Base-by-base conservation (phyloP, 2,888 invertebrate species). In the Drosophila pegasa region DNA sequence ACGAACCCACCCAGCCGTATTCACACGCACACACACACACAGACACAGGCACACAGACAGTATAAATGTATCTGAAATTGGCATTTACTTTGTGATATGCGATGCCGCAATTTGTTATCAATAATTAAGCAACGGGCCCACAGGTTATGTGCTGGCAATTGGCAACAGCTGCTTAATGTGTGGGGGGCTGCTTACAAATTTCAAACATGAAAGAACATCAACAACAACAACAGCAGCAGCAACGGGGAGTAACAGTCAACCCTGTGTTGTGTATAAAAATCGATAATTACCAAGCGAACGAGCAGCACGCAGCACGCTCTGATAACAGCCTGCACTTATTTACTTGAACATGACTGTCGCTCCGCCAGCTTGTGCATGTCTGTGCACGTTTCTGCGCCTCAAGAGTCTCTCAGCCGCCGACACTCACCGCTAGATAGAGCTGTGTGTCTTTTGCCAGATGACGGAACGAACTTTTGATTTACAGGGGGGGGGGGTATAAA, bases 301-400 rank as follows among this genome's bases (percentile, higher is more conserved):
- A 68, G 54, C 63, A 37, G 22, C 66, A 62, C 51, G 64, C 45
- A 40, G 40, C 50, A 38, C 22, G 41, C 52, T 40, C 55, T 88
- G 87, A 82, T 82, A 82, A 88, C 70, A 71, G 68, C 41, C 57
- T 64, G 60, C 59, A 60, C 67, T 55, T 65, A 77, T 84, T 71
- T 69, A 59, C 78, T 58, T 48, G 65, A 63, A 37, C 58, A 52
- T 54, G 60, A 40, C 78, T 75, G 75, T 68, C 55, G 25, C 27
- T 60, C 7, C 48, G 75, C 38, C n/a, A 56, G 68, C 31, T 48
- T 45, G 20, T 56, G 65, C 52, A 38, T 33, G 52, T 38, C 22
- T 37, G 27, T 52, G 52, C 57, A 27, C 18, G 37, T 8, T 38
- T 27, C 14, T 57, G 65, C 47, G 51, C 59, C 45, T 69, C 67